Conservation (phyloP, 2,113 vertebrate genomes). For the Otocyon megalotis region DNA sequence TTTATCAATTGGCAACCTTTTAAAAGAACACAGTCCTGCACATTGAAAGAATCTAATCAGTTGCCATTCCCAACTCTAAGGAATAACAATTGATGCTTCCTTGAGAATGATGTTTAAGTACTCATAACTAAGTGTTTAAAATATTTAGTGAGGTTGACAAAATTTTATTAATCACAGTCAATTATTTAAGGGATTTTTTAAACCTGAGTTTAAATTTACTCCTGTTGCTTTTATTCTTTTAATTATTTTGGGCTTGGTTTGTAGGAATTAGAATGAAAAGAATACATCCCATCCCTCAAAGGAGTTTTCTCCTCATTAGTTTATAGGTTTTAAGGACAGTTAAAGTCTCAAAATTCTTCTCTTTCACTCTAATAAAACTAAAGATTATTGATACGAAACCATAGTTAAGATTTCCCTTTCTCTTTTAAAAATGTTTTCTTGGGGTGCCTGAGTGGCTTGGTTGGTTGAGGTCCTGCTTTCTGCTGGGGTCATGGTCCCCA, state of each 20-base stretch:
- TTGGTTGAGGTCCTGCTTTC: neutral
- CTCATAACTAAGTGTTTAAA: conserved; percentile 35
- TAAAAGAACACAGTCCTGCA: conserved; percentile 23
- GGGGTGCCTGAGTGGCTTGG: neutral
- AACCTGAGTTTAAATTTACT: neutral
- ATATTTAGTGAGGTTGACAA: conserved; percentile 20
- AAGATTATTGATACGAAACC: conserved; percentile 27
- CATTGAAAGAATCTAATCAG: conserved; percentile 31
- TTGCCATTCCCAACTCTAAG: conserved; percentile 16
- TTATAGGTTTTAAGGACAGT: neutral
- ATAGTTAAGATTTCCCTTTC: conserved; percentile 24
- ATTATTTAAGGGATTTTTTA: neutral
- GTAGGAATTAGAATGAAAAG: neutral
- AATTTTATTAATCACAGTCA: conserved; percentile 16
- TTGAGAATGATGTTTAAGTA: conserved; percentile 33
- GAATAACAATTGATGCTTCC: conserved; percentile 58
- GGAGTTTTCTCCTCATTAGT: neutral
- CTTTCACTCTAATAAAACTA: conserved; percentile 23
- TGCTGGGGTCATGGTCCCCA: neutral
- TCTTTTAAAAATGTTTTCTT: neutral
- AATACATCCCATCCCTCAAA: neutral
- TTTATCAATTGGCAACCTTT: conserved; percentile 65
- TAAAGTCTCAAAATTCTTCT: conserved; percentile 27
- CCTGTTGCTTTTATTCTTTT: conserved; percentile 28
- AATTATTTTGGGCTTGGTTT: conserved; percentile 33